Percentiles rank a stretch among this genome's conserved stretches.
Evolutionary conservation across 2,888 invertebrate species (phyloP).

Genomic region (Synanthedon myopaeformis): DNA sequence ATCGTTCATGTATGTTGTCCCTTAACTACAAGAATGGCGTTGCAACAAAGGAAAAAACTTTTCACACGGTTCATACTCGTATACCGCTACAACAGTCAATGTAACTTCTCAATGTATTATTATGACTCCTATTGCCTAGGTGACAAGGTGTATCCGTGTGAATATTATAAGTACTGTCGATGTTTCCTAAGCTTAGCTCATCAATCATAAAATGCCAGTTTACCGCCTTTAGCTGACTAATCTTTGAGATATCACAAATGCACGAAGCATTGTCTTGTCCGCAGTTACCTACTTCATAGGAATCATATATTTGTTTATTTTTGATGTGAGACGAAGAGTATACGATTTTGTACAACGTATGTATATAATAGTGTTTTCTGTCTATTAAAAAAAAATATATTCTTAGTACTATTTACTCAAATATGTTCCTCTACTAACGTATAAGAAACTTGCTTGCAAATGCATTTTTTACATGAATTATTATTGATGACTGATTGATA

Average conservation of each 20-base stretch:
- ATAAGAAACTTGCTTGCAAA: too few species aligned
- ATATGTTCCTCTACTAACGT: too few species aligned
- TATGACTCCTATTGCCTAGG: not conserved
- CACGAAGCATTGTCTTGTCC: not conserved
- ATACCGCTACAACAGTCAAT: not conserved
- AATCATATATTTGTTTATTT: too few species aligned
- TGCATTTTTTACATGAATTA: too few species aligned
- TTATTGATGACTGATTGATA: too few species aligned
- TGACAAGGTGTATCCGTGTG: not conserved
- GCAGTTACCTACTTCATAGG: too few species aligned
- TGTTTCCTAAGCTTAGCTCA: not conserved
- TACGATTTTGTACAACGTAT: too few species aligned
- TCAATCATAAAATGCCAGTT: not conserved
- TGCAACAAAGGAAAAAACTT: not conserved
- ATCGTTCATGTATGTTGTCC: not conserved
- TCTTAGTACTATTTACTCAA: too few species aligned
- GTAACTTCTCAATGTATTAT: not conserved
- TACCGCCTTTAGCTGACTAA: not conserved
- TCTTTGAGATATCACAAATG: not conserved
- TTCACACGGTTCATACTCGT: not conserved
- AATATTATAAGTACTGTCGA: not conserved
- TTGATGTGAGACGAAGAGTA: too few species aligned
- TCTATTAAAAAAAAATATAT: too few species aligned
- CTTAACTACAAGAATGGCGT: not conserved
- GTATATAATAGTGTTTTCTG: too few species aligned